Conservation (phyloP, 2,888 invertebrate genomes). For the Oligia strigilis region DNA sequence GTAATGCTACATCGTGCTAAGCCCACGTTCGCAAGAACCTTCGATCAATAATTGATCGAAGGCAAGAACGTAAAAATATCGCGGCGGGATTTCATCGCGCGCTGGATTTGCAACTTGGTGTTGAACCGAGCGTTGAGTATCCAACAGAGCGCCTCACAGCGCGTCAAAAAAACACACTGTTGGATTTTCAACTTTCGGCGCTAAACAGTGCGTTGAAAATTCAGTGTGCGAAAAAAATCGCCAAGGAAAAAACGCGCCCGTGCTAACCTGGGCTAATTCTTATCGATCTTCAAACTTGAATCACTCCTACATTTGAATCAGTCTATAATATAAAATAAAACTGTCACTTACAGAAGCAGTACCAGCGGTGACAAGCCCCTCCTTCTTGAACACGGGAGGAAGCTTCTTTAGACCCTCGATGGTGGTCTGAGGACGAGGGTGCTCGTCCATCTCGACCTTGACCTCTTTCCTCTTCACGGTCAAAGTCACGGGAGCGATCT, state of each 20-base stretch:
- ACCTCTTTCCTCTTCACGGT: constrained; percentile 96
- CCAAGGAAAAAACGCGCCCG: no score
- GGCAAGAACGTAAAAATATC: no score
- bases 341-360: constrained; percentile 95
- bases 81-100: no score
- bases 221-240: no score
- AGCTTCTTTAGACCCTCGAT: constrained; percentile 96
- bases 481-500: constrained; percentile 96
- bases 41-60: no score
- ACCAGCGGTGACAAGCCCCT: constrained; percentile 98
- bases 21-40: no score
- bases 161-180: no score
- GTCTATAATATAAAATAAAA: background rate
- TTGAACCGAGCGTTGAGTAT: no score
- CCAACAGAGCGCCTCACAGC: no score
- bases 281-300: background rate
- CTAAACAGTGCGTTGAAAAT: no score
- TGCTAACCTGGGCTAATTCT: background rate
- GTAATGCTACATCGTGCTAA: background rate
- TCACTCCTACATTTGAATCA: background rate
- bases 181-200: no score
- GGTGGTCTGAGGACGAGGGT: constrained; percentile 97
- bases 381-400: constrained; percentile 97
- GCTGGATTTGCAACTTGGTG: no score
- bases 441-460: constrained; percentile 96